These are phyloP conservation scores for Drosophila silvestris DNA, from an alignment of 2,888 invertebrate species.

Conservation along the genomic window DNA sequence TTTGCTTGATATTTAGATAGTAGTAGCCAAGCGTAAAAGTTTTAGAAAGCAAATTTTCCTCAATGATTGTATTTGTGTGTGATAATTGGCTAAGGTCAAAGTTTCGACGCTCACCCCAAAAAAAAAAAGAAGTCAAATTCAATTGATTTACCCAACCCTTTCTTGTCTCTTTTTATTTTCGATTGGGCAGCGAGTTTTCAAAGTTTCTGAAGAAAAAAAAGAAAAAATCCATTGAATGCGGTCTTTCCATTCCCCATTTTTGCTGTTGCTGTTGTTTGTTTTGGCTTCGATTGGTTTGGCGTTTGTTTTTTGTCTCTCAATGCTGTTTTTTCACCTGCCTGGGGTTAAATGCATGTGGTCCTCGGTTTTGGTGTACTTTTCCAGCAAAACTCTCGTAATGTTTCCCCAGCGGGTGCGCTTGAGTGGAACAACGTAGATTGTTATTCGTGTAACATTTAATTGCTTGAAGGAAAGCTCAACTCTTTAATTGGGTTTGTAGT, in stretches of 20 bases:
- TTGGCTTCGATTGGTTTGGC: conserved; percentile 17
- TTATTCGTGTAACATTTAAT: conserved; percentile 15
- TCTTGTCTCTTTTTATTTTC: background rate
- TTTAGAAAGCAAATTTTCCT: conserved; percentile 71
- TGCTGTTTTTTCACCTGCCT: conserved; percentile 30
- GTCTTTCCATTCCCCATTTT: background rate
- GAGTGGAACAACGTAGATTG: background rate
- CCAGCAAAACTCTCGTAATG: conserved; percentile 15
- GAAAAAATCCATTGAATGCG: conserved; percentile 14
- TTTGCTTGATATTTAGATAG: conserved; percentile 68
- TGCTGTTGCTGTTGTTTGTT: background rate
- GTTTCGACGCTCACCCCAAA: conserved; percentile 23
- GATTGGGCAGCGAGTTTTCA: conserved; percentile 7
- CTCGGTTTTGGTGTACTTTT: conserved; percentile 10
- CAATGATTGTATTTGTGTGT: conserved; percentile 58
- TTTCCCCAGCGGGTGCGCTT: background rate
- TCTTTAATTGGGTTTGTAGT: conserved; percentile 20
- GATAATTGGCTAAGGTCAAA: conserved; percentile 73
- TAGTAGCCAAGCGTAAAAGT: conserved; percentile 49
- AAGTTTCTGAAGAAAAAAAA: conserved; percentile 27
- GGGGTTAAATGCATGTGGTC: conserved; percentile 56
- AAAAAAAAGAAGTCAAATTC: conserved; percentile 35
- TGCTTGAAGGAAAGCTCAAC: conserved; percentile 11
- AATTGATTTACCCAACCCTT: conserved; percentile 48
- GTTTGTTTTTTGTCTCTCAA: background rate